A percentile compares a stretch with the other conserved stretches of the same genome.
These are phyloP conservation scores for Drosophila carrolli DNA, from an alignment of 1,140 invertebrate species.

Conservation along the genomic window DNA sequence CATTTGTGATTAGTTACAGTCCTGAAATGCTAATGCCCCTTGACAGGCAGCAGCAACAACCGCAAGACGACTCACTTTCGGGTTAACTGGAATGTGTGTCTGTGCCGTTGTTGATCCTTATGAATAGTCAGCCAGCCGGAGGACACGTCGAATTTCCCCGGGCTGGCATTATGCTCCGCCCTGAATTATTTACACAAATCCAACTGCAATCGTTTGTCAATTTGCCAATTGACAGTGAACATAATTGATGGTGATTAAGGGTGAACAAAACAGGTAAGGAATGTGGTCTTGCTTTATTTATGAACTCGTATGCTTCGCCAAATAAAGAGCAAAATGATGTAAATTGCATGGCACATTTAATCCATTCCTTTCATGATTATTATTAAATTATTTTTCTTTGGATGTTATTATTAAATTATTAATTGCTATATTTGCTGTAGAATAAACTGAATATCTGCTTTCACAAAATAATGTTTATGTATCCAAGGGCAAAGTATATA, in stretches of 20 bases:
- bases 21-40: constrained; percentile 67
- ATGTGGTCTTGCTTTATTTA: constrained; percentile 9
- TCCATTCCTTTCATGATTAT: background rate
- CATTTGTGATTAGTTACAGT: constrained; percentile 83
- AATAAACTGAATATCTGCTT: too few relatives aligned
- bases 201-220: constrained; percentile 51
- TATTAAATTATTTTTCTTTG: background rate
- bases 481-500: background rate
- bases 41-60: constrained; percentile 29
- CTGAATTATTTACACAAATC: constrained; percentile 55
- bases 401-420: too few relatives aligned
- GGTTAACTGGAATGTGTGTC: constrained; percentile 19
- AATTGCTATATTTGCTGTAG: too few relatives aligned
- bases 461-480: background rate
- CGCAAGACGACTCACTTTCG: constrained; percentile 61
- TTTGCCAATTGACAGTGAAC: constrained; percentile 65
- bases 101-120: constrained; percentile 24
- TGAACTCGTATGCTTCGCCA: constrained; percentile 1
- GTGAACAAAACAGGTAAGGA: constrained; percentile 4
- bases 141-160: constrained; percentile 12
- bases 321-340: background rate
- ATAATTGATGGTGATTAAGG: constrained; percentile 52
- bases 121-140: constrained; percentile 35
- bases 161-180: constrained; percentile 14
- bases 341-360: constrained; percentile 10